Evolutionary conservation across 2,113 vertebrate genomes (phyloP), one percentile per base, ranked within the genome.

Genomic region (Pelecanus crispus): DNA sequence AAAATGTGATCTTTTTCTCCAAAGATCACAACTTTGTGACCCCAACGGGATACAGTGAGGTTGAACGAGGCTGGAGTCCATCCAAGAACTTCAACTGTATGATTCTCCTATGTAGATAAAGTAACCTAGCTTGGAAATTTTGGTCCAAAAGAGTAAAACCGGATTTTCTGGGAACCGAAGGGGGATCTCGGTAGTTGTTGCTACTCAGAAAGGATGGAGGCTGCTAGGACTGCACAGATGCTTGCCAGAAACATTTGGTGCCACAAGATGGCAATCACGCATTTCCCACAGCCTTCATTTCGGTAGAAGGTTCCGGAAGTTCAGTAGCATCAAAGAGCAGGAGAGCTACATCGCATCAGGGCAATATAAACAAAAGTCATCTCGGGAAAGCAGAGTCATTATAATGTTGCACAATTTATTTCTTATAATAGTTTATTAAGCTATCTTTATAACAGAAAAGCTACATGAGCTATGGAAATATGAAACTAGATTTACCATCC

Each of bases 241-340:
- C 65, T 40, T 92, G 87, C 49, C 70, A 82, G 56, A 65, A 89
- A 45, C 58, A 25, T 21, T 75, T 82, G 40, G 42, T 80, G 81
- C 96, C 96, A 97, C 95, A 93, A 96, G 96, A 81, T 96, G 96
- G 95, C 96, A 96, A 94, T 95, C 70, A 44, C 2, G 50, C 59
- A 79, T 90, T 95, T 95, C 71, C 71, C 52, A 90, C 44, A 88
- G 61, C 71, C 32, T 62, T 74, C 38, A 8, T 15, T 52, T 40
- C 0, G 0, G 22, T 62, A 58, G 96, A 96, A 96, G 49, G 88
- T 97, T 97, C 95, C 79, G 78, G 95, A 97, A 96, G 92, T 96
- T 96, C 87, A 72, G 58, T 2, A 61, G 56, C 89, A 93, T 52
- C 78, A 87, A 36, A 65, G 38, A 89, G 66, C 70, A 89, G 58